A percentile compares a stretch with the other conserved stretches of the same genome.
These are phyloP conservation scores for Drosophila dives DNA, from an alignment of 2,888 invertebrate genomes.

Conservation along the genomic window DNA sequence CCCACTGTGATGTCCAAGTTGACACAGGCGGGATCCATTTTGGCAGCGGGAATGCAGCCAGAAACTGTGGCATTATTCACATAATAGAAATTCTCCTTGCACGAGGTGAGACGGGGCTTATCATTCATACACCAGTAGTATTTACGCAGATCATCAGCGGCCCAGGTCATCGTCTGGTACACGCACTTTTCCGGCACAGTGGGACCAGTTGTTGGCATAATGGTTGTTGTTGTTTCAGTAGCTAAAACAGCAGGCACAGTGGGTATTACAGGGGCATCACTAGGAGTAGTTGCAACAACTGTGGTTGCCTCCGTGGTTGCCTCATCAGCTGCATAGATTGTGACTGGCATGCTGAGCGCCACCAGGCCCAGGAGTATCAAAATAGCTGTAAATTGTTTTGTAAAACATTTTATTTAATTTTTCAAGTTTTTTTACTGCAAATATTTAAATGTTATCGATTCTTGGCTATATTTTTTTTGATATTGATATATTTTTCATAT, in stretches of 20 bases:
- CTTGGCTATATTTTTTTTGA: neutral
- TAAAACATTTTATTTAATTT: neutral
- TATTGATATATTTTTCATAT: neutral
- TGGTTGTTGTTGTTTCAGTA: neutral
- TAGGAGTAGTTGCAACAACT: neutral
- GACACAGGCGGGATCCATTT: slow-evolving; percentile 48
- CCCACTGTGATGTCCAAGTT: slow-evolving; percentile 29
- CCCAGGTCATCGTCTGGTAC: slow-evolving; percentile 38
- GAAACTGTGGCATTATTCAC: slow-evolving; percentile 45
- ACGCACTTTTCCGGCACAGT: slow-evolving; percentile 20
- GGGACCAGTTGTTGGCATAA: neutral
- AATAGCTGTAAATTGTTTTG: slow-evolving; percentile 34
- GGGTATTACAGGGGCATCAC: neutral
- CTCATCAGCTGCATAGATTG: slow-evolving; percentile 1
- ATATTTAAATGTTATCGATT: neutral
- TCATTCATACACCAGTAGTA: slow-evolving; percentile 43
- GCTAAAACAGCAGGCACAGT: neutral
- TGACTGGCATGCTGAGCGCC: slow-evolving; percentile 39
- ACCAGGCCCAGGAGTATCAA: slow-evolving; percentile 48
- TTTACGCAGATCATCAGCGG: slow-evolving; percentile 19
- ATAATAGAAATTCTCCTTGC: slow-evolving; percentile 41
- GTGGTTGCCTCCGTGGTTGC: neutral
- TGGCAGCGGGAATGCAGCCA: slow-evolving; percentile 46
- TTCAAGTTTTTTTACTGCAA: neutral
- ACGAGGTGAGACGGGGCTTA: neutral